phyloP scores from a whole-genome alignment of 2,888 invertebrate species.

The Pyralis farinalis region DNA sequence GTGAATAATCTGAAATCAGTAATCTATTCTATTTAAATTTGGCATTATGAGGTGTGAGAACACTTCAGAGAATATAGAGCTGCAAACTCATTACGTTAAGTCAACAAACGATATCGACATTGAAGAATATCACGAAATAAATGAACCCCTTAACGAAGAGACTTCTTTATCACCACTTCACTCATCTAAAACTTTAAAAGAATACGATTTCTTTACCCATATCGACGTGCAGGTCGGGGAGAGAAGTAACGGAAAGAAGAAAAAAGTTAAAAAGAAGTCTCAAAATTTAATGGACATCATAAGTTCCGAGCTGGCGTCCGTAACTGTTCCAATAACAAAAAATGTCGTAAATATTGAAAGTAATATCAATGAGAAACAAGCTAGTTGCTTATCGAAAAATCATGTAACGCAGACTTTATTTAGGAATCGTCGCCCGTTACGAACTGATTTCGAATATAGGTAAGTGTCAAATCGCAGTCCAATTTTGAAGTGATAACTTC shows the following conservation, averaged over 20 bases:
- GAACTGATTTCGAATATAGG: slow-evolving; percentile 46
- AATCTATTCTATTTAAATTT: too few relatives aligned
- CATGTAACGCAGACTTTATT: slow-evolving; percentile 24
- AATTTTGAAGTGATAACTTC: too few relatives aligned
- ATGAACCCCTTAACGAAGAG: slow-evolving; percentile 32
- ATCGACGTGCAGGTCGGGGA: slow-evolving; percentile 33
- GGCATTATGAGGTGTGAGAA: slow-evolving; percentile 5
- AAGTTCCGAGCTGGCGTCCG: slow-evolving; percentile 45
- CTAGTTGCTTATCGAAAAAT: slow-evolving; percentile 32
- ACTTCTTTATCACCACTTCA: slow-evolving; percentile 27
- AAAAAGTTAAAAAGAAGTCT: slow-evolving; percentile 39
- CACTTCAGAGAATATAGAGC: slow-evolving; percentile 55
- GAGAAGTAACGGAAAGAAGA: slow-evolving; percentile 39
- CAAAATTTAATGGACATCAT: slow-evolving; percentile 57
- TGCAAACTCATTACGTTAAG: slow-evolving; percentile 34
- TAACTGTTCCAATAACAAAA: slow-evolving; percentile 35
- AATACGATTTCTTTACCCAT: slow-evolving; percentile 57
- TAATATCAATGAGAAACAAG: slow-evolving; percentile 24
- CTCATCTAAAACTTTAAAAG: slow-evolving; percentile 30
- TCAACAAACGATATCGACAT: slow-evolving; percentile 41
- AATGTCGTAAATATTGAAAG: slow-evolving; percentile 41
- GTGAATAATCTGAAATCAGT: too few relatives aligned
- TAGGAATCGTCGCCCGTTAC: slow-evolving; percentile 19
- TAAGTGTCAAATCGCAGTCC: slow-evolving; percentile 31
- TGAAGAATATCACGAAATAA: slow-evolving; percentile 65